Conservation (phyloP, 35 echinoderm and acorn worm genomes). For the Strongylocentrotus purpuratus region DNA sequence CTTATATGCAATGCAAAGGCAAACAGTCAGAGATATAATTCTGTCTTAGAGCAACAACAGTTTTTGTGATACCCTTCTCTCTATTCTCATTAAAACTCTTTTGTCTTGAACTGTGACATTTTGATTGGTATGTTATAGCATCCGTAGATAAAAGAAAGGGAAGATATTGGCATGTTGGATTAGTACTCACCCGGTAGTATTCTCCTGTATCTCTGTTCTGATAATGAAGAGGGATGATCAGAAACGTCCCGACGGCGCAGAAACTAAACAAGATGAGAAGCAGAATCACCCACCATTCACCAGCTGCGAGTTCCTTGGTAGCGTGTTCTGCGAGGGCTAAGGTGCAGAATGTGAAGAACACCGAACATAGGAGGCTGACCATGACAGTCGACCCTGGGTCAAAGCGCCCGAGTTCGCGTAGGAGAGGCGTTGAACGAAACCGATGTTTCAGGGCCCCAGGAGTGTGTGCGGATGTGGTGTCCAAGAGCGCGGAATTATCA, state of each 20-base stretch:
- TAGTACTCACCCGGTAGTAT: background rate
- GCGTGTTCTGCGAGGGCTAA: conserved; percentile 1
- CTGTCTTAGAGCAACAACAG: no score
- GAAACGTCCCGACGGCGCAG: conserved; percentile 49
- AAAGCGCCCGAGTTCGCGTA: background rate
- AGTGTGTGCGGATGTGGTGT: background rate
- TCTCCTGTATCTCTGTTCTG: conserved; percentile 18
- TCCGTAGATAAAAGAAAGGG: no score
- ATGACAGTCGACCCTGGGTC: conserved; percentile 45
- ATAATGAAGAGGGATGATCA: conserved; percentile 64
- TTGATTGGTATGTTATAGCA: no score
- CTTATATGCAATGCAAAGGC: no score
- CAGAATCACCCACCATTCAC: conserved; percentile 59
- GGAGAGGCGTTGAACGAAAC: background rate
- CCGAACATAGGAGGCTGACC: conserved; percentile 21
- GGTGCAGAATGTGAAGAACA: conserved; percentile 13
- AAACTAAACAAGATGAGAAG: background rate
- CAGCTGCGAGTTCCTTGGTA: background rate
- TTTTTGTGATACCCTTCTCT: no score
- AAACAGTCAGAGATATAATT: no score
- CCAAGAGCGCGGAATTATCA: background rate
- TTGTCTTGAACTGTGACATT: no score
- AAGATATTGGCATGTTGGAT: no score
- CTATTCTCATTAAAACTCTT: no score
- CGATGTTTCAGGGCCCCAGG: conserved; percentile 42